Evolutionary conservation across 2,113 vertebrate species (phyloP).

Genomic region (Rhombomys opimus): DNA sequence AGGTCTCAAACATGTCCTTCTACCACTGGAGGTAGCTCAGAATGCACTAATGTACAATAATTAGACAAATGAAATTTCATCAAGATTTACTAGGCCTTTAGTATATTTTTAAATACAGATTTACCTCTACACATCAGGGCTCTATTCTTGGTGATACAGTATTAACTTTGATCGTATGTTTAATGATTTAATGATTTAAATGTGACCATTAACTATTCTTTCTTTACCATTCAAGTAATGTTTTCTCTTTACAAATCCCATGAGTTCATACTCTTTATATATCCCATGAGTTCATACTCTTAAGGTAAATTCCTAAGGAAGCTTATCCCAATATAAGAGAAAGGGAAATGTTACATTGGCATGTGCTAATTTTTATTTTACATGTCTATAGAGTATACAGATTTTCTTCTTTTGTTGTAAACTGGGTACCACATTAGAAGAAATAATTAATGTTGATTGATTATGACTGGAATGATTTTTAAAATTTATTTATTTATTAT

Average conservation of each 20-base stretch:
- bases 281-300: neutral
- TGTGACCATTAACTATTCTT: neutral
- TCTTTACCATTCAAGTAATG: neutral
- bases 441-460: neutral
- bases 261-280: neutral
- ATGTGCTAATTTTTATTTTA: neutral
- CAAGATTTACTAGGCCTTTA: neutral
- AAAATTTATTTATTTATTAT: too few relatives aligned
- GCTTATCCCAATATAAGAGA: neutral
- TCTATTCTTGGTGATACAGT: neutral
- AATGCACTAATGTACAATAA: neutral
- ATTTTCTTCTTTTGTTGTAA: neutral
- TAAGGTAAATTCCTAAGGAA: neutral
- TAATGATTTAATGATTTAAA: constrained; percentile 17
- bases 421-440: neutral
- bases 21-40: neutral
- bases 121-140: accelerated
- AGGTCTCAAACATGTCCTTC: neutral
- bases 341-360: neutral
- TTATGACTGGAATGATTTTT: neutral
- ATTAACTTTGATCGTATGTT: neutral
- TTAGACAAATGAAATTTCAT: neutral
- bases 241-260: neutral
- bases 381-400: neutral
- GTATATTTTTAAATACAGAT: neutral